These are phyloP conservation scores for Erebia aethiops DNA, from an alignment of 2,888 invertebrate genomes.

Conservation along the genomic window DNA sequence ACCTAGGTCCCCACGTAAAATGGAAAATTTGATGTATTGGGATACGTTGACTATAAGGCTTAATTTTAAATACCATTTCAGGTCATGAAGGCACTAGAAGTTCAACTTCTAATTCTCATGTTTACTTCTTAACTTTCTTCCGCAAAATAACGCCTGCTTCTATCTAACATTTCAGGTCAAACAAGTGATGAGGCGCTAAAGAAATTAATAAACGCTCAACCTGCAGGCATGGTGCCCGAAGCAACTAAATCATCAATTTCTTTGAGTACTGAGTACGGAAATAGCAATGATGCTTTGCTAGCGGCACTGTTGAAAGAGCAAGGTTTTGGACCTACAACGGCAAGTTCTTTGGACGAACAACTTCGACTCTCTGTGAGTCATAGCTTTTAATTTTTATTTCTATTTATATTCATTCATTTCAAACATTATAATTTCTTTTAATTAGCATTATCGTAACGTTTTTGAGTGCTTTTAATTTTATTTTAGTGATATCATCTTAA, in stretches of 20 bases:
- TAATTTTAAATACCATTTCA: constrained; percentile 32
- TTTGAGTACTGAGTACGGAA: constrained; percentile 81
- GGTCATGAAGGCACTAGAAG: constrained; percentile 50
- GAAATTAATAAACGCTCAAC: constrained; percentile 64
- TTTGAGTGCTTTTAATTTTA: constrained; percentile 5
- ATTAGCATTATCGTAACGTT: background rate
- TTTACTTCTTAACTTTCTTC: too few species aligned
- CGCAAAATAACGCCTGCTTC: too few species aligned
- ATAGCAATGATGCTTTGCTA: constrained; percentile 86
- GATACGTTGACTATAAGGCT: too few species aligned
- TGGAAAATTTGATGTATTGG: background rate
- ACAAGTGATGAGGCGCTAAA: constrained; percentile 74
- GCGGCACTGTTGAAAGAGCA: constrained; percentile 88
- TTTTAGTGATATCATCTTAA: background rate
- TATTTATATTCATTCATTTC: background rate
- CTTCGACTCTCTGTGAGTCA: constrained; percentile 81
- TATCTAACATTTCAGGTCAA: constrained; percentile 59
- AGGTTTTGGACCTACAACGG: constrained; percentile 88
- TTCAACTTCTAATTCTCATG: too few species aligned
- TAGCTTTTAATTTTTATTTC: constrained; percentile 46
- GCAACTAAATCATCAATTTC: constrained; percentile 72
- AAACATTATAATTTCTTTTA: background rate
- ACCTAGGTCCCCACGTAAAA: too few species aligned
- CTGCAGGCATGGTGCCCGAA: constrained; percentile 67
- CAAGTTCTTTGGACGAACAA: constrained; percentile 84